phyloP scores from a whole-genome alignment of 2,113 vertebrate species.

The Pycnonotus jocosus region DNA sequence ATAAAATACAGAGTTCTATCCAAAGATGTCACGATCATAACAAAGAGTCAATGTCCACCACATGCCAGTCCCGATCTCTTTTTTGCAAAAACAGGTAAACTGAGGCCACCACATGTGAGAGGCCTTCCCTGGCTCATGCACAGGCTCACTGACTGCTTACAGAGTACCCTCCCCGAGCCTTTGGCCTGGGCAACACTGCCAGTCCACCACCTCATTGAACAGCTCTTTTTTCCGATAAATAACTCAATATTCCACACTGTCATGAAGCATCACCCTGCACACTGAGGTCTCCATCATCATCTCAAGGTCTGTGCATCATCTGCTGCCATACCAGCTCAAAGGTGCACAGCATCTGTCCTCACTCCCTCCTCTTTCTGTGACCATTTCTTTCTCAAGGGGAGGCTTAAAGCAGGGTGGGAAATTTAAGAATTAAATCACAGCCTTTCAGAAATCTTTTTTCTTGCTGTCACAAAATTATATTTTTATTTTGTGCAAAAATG shows the following conservation, averaged over 20 bases:
- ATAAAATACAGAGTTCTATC: not conserved
- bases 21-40: not conserved
- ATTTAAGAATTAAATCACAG: not conserved
- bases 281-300: not conserved
- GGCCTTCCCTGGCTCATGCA: not conserved
- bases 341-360: not conserved
- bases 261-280: not conserved
- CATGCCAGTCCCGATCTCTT: accelerated
- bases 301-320: not conserved
- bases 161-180: not conserved
- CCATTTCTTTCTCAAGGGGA: not conserved
- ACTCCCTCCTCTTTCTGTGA: not conserved
- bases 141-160: not conserved
- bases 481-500: not conserved
- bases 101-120: accelerated
- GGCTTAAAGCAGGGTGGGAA: not conserved
- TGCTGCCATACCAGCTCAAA: not conserved
- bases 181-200: not conserved
- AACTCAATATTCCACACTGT: not conserved
- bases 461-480: not conserved
- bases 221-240: not conserved
- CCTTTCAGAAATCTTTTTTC: not conserved
- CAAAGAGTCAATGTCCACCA: not conserved
- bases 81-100: not conserved
- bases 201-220: not conserved